These are phyloP conservation scores for Morphnarchus princeps DNA, from an alignment of 2,113 vertebrate species.

Conservation along the genomic window DNA sequence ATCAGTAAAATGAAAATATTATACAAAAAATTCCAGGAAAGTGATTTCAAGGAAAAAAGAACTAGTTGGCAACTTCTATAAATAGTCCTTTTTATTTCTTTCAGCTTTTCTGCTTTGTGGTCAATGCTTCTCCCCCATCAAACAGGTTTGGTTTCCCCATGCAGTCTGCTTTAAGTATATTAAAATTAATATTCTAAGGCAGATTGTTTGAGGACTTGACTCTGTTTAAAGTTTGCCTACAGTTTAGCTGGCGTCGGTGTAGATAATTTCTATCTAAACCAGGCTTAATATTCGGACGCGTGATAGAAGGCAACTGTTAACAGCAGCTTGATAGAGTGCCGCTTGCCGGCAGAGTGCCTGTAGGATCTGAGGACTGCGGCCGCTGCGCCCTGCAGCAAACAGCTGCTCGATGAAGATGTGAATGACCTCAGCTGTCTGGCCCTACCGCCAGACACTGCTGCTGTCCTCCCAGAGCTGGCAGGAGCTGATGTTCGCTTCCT, in stretches of 20 bases:
- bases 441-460: not conserved
- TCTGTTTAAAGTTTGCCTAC: not conserved
- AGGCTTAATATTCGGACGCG: not conserved
- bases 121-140: not conserved
- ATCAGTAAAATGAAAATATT: not conserved
- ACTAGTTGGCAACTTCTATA: not conserved
- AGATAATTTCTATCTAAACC: not conserved
- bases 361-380: not conserved
- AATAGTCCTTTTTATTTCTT: not conserved
- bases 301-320: not conserved
- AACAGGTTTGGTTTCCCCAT: not conserved
- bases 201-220: not conserved
- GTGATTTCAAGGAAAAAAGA: constrained; percentile 3
- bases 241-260: not conserved
- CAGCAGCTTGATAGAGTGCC: not conserved
- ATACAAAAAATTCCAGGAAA: not conserved
- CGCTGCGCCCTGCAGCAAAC: not conserved
- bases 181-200: not conserved
- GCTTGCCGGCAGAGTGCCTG: not conserved
- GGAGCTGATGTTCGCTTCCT: not conserved
- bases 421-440: not conserved
- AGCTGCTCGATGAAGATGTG: not conserved
- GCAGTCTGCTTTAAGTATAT: not conserved
- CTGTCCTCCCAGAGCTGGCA: not conserved
- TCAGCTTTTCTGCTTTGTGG: not conserved